Conservation (phyloP, 2,888 invertebrate species). For the Elegia similella region DNA sequence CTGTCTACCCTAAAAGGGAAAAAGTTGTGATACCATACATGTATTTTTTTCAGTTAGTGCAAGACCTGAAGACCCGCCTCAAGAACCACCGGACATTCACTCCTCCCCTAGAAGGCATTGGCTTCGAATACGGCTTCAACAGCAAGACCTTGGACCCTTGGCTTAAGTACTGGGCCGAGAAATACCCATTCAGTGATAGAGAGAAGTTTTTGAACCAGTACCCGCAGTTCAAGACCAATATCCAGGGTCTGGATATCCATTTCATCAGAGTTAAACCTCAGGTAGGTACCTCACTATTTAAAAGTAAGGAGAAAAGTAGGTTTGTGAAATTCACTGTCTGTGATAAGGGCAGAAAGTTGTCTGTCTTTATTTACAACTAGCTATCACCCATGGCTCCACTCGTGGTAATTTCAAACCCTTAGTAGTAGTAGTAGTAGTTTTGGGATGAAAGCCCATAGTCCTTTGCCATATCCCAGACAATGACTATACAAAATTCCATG, state of each 20-base stretch:
- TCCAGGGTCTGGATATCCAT: constrained; percentile 88
- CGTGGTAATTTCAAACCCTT: no score
- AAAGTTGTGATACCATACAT: no score
- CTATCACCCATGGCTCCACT: no score
- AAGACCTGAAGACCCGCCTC: constrained; percentile 53
- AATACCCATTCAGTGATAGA: constrained; percentile 84
- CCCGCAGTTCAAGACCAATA: constrained; percentile 88
- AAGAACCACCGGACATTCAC: constrained; percentile 50
- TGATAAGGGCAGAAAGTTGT: no score
- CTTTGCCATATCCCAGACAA: no score
- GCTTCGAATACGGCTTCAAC: constrained; percentile 92
- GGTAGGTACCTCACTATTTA: constrained; percentile 39
- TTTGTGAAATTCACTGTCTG: no score
- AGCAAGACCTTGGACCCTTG: constrained; percentile 83
- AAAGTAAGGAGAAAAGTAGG: no score
- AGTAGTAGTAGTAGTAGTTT: no score
- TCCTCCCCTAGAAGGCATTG: constrained; percentile 85
- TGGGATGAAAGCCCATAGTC: no score
- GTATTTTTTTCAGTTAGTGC: constrained; percentile 49
- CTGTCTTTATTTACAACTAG: no score
- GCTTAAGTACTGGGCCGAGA: constrained; percentile 88
- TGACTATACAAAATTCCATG: no score
- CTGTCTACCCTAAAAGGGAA: no score
- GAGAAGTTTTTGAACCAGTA: constrained; percentile 86
- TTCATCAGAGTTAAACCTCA: constrained; percentile 86